Evolutionary conservation across 2,113 vertebrate species (phyloP), one percentile per base, ranked within the genome.

Genomic region (Ceratotherium simum): DNA sequence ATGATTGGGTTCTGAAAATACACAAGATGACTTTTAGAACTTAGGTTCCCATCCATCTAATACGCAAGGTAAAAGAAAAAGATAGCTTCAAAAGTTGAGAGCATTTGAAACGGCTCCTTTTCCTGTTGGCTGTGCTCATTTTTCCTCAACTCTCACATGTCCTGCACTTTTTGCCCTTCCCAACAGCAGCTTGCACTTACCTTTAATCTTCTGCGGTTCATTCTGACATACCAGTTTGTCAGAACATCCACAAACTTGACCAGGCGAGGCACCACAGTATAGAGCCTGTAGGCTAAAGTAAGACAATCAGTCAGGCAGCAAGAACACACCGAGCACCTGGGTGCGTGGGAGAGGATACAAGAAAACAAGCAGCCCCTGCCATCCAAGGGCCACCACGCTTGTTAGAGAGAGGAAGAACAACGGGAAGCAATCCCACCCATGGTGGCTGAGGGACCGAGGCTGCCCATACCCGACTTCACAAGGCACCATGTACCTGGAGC

Each of bases 181-280:
- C 5, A 86, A 23, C 1, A 73, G 72, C 31, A 81, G 62, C 20
- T 17, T 64, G 7, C 1, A 78, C 98, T 98, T 98, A 99, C 99
- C 99, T 99, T 99, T 67, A 99, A 98, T 14, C 99, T 99, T 96
- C 99, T 99, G 90, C 99, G 99, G 98, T 99, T 99, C 98, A 99
- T 99, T 97, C 99, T 98, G 88, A 99, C 99, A 11, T 99, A 99
- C 99, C 99, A 99, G 97, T 99, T 99, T 97, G 99, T 99, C 88
- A 99, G 99, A 98, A 99, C 98, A 98, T 99, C 99, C 83, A 99
- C 99, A 98, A 99, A 99, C 98, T 99, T 99, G 97, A 99, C 99
- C 29, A 99, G 99, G 72, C 99, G 99, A 79, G 99, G 99, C 62
- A 99, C 99, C 64, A 99, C 99, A 0, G 99, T 99, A 97, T 99